A percentile compares a stretch with the other conserved stretches of the same genome.
phyloP scores from a whole-genome alignment of 2,113 vertebrate genomes.

The Progne subis region DNA sequence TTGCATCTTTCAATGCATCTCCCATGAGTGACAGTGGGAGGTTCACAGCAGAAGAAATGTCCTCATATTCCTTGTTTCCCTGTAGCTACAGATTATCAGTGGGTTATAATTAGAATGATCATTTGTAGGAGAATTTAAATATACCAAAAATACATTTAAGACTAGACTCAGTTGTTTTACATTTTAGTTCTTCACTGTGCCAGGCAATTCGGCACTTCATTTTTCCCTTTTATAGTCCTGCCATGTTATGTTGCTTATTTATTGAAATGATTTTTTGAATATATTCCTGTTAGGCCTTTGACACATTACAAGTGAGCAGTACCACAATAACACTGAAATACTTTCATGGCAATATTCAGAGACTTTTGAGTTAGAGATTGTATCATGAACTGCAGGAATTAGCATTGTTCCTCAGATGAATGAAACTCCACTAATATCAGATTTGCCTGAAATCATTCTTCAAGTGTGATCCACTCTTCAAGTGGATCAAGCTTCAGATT shows the following conservation, averaged over 20 bases:
- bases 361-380: neutral
- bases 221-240: neutral
- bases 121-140: neutral
- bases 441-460: neutral
- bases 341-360: neutral
- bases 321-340: neutral
- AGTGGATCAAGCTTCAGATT: neutral
- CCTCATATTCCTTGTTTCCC: neutral
- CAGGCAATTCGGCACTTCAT: neutral
- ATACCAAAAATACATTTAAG: neutral
- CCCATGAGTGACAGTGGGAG: neutral
- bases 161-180: neutral
- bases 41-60: neutral
- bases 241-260: neutral
- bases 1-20: neutral
- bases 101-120: neutral
- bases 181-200: neutral
- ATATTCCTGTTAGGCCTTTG: neutral
- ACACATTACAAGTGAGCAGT: neutral
- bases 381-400: neutral
- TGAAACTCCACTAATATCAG: neutral
- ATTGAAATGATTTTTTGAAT: neutral
- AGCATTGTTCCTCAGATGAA: neutral
- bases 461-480: too few relatives aligned
- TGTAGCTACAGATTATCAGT: neutral